phyloP scores from a whole-genome alignment of 2,113 vertebrate species.

The Lasiurus cinereus region DNA sequence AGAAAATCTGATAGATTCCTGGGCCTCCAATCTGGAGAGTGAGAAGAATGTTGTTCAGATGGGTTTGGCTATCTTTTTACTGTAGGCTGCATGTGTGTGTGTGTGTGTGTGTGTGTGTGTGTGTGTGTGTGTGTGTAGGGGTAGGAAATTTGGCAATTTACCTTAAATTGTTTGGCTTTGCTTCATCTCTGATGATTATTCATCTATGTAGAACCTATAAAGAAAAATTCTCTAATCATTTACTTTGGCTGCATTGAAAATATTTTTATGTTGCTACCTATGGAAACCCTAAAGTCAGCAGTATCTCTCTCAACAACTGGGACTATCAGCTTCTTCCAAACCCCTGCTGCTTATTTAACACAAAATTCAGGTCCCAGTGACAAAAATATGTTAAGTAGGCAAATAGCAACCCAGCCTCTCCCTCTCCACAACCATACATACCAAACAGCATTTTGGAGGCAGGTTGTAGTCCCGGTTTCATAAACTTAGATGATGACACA shows the following conservation, averaged over 20 bases:
- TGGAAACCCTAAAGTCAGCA: slow-evolving; percentile 7
- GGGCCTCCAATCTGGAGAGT: slow-evolving; percentile 12
- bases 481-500: not conserved
- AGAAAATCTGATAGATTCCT: not conserved
- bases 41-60: slow-evolving; percentile 39
- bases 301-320: slow-evolving; percentile 47
- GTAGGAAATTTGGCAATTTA: slow-evolving; percentile 47
- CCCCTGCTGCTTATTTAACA: not conserved
- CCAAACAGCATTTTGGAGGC: not conserved
- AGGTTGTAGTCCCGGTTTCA: not conserved
- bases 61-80: slow-evolving; percentile 30
- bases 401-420: not conserved
- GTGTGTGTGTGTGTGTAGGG: too few relatives aligned
- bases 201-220: slow-evolving; percentile 43
- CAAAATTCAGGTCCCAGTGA: not conserved
- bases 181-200: slow-evolving; percentile 65
- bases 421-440: not conserved
- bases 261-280: slow-evolving; percentile 49
- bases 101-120: not conserved
- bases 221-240: slow-evolving; percentile 64
- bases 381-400: slow-evolving; percentile 24
- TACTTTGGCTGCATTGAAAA: slow-evolving; percentile 47
- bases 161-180: slow-evolving; percentile 55
- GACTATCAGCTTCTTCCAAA: not conserved
- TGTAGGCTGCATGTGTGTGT: not conserved